Evolutionary conservation across 2,888 invertebrate species (phyloP).

Genomic region (Rhaphigaster nebulosa): DNA sequence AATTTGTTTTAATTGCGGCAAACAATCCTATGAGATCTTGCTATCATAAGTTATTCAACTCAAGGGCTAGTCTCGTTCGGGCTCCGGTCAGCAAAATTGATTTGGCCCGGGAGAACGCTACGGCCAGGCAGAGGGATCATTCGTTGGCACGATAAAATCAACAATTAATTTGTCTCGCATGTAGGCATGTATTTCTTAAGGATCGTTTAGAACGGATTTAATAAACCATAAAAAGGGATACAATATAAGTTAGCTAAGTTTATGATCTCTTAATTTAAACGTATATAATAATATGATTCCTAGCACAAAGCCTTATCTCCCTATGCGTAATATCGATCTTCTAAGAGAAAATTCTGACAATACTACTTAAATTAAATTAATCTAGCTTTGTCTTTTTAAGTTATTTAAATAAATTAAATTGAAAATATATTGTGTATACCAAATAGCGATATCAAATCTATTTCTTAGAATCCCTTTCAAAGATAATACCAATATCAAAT

Average conservation of each 20-base stretch:
- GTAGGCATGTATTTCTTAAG: not conserved
- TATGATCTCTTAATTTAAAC: too few relatives aligned
- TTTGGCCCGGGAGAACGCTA: not conserved
- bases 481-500: too few relatives aligned
- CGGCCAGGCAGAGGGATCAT: not conserved
- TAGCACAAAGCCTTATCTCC: too few relatives aligned
- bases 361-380: not conserved
- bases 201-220: not conserved
- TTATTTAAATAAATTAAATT: too few relatives aligned
- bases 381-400: not conserved
- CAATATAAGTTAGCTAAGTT: too few relatives aligned
- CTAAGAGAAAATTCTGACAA: not conserved
- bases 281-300: too few relatives aligned
- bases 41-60: not conserved
- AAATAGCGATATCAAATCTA: too few relatives aligned
- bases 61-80: not conserved
- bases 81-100: not conserved
- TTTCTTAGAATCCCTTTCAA: too few relatives aligned
- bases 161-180: not conserved
- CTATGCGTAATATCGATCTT: not conserved
- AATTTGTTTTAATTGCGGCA: slow-evolving; percentile 17
- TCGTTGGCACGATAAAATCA: not conserved
- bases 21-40: not conserved
- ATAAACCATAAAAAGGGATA: too few relatives aligned
- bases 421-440: too few relatives aligned